These are phyloP conservation scores for Sebastes itinus DNA, from an alignment of 2,797 vertebrate species.

Conservation along the genomic window DNA sequence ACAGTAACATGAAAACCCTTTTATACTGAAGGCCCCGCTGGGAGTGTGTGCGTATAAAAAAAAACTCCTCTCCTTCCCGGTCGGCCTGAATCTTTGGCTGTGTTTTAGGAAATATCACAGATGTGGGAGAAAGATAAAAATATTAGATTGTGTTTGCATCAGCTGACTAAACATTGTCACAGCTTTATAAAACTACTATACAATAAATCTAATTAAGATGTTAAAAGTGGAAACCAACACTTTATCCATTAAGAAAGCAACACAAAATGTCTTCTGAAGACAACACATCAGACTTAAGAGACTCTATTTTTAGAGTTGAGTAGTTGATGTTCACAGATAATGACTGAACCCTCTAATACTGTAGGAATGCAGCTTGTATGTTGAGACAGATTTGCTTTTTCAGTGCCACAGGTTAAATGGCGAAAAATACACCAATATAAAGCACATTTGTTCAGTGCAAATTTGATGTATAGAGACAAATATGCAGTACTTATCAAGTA, in stretches of 20 bases:
- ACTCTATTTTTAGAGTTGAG: neutral
- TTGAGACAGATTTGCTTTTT: neutral
- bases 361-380: neutral
- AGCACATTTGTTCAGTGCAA: neutral
- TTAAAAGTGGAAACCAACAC: slow-evolving; percentile 2
- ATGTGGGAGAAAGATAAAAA: neutral
- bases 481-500: slow-evolving; percentile 37
- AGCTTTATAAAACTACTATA: neutral
- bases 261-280: neutral
- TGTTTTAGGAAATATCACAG: slow-evolving; percentile 15
- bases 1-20: slow-evolving; percentile 67
- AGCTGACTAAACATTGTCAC: neutral
- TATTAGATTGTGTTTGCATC: neutral
- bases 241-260: neutral
- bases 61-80: neutral
- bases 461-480: neutral
- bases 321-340: neutral
- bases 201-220: neutral
- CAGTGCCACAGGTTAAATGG: neutral
- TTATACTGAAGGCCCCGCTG: slow-evolving; percentile 36
- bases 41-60: slow-evolving; percentile 12
- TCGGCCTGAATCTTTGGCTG: neutral
- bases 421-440: neutral
- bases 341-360: neutral
- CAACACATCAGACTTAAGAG: neutral